These are phyloP conservation scores for Emmelina monodactyla DNA, from an alignment of 2,888 invertebrate genomes.

Conservation along the genomic window DNA sequence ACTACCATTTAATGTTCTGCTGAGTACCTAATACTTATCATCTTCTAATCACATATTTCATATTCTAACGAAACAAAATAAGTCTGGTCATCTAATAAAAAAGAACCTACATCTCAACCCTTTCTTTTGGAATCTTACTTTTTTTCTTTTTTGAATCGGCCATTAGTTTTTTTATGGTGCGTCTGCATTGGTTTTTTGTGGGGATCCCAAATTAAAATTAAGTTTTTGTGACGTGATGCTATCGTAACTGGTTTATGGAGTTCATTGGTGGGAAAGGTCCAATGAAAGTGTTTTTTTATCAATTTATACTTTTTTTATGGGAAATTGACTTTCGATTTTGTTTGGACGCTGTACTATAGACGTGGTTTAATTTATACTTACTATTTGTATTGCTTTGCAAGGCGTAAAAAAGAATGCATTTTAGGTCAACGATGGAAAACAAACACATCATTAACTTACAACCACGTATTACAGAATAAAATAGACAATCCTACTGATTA, in stretches of 20 bases:
- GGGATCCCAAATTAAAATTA: conserved; percentile 63
- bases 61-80: neutral
- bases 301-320: too few species aligned
- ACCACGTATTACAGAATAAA: too few species aligned
- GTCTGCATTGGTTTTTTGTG: conserved; percentile 59
- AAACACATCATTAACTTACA: too few species aligned
- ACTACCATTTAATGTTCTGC: too few species aligned
- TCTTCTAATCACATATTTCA: neutral
- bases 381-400: too few species aligned
- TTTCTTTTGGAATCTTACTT: conserved; percentile 52
- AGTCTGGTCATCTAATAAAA: neutral
- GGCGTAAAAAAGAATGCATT: too few species aligned
- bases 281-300: conserved; percentile 58
- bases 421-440: too few species aligned
- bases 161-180: conserved; percentile 57
- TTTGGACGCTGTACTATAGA: too few species aligned
- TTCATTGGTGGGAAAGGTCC: conserved; percentile 45
- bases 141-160: conserved; percentile 44
- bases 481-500: too few species aligned
- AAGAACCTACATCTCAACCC: conserved; percentile 30
- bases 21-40: neutral
- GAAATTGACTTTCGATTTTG: too few species aligned
- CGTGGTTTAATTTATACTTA: too few species aligned
- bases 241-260: conserved; percentile 42
- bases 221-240: conserved; percentile 41